phyloP scores from a whole-genome alignment of 2,113 vertebrate species.

The Conger conger region DNA sequence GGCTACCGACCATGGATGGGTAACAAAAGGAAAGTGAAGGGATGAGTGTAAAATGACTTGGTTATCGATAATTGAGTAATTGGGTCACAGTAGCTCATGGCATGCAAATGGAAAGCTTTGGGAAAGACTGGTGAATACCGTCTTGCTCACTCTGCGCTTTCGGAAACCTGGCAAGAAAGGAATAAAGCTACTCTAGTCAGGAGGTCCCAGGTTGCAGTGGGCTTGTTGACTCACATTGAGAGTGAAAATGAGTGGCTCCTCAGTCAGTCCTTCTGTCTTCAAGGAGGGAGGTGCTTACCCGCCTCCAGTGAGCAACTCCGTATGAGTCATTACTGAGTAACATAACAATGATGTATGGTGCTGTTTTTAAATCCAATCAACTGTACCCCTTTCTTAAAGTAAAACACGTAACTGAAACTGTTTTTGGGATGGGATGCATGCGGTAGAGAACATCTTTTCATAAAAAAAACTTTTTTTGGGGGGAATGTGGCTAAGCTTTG shows the following conservation, averaged over 20 bases:
- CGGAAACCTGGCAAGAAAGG: conserved; percentile 11
- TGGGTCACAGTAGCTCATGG: not conserved
- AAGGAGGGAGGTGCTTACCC: not conserved
- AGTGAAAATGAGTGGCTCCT: conserved; percentile 1
- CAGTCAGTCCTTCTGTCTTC: not conserved
- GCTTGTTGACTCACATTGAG: not conserved
- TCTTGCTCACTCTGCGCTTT: conserved; percentile 3
- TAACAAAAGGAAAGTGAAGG: not conserved
- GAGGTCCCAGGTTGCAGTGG: not conserved
- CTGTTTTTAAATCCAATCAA: not conserved
- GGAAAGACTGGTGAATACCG: not conserved
- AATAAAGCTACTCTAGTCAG: conserved; percentile 1
- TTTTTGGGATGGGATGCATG: not conserved
- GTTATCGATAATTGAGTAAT: not conserved
- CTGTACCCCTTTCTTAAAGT: not conserved
- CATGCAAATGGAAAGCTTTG: not conserved
- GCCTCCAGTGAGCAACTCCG: not conserved
- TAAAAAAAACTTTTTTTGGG: not conserved
- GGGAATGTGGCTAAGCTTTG: not conserved
- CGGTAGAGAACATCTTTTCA: not conserved
- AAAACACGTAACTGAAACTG: not conserved
- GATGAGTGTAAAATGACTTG: not conserved
- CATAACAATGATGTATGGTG: not conserved
- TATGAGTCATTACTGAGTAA: conserved; percentile 7
- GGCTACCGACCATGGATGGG: not conserved